Conservation (phyloP, 2,113 vertebrate species). For the Recurvirostra avosetta region DNA sequence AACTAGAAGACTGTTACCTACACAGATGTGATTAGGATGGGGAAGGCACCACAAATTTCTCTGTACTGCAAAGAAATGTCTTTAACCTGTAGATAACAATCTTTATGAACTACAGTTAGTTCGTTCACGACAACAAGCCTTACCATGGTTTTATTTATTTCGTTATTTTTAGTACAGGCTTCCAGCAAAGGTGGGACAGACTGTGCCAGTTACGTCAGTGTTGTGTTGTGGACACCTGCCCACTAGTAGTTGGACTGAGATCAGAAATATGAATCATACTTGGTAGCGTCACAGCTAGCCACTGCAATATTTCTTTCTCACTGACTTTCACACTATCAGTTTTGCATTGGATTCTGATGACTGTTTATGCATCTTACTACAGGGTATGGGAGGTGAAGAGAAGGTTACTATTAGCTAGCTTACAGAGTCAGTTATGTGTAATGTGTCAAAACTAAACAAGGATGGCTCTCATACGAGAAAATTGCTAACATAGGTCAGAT, state of each 20-base stretch:
- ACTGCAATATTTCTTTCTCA: constrained; percentile 23
- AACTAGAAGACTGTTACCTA: neutral
- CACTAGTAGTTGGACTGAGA: constrained; percentile 37
- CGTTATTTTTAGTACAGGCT: constrained; percentile 29
- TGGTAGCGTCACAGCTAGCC: neutral
- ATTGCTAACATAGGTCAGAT: neutral
- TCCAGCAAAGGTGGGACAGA: constrained; percentile 24
- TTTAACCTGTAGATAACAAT: neutral
- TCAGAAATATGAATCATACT: constrained; percentile 39
- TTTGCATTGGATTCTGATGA: constrained; percentile 9
- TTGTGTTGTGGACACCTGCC: constrained; percentile 31
- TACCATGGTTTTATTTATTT: neutral
- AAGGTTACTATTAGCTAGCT: neutral
- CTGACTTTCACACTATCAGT: constrained; percentile 11
- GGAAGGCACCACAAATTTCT: neutral
- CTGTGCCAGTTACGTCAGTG: neutral
- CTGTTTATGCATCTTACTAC: constrained; percentile 11
- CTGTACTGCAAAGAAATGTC: neutral
- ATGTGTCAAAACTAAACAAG: neutral
- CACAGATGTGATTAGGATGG: neutral
- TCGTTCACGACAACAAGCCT: neutral
- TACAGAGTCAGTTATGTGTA: neutral
- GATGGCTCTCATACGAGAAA: neutral
- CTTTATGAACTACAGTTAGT: neutral
- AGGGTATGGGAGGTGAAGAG: constrained; percentile 23